These are phyloP conservation scores for Zaprionus camerounensis DNA, from an alignment of 1,140 invertebrate genomes.

Conservation along the genomic window DNA sequence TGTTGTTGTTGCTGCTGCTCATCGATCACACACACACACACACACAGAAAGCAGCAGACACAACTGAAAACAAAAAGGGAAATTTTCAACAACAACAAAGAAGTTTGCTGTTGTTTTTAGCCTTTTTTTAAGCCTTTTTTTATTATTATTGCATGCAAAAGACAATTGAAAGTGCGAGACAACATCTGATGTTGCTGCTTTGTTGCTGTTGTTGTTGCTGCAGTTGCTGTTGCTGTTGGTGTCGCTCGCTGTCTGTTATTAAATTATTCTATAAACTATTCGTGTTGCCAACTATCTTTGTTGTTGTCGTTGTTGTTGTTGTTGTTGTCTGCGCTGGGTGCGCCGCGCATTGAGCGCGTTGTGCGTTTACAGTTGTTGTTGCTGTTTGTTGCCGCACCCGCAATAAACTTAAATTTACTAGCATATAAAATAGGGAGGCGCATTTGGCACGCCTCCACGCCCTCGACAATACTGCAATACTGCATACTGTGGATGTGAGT, in stretches of 20 bases:
- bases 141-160: slow-evolving; percentile 33
- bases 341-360: slow-evolving; percentile 42
- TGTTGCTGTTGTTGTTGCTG: slow-evolving; percentile 29
- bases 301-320: slow-evolving; percentile 19
- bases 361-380: slow-evolving; percentile 37
- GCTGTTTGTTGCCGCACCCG: slow-evolving; percentile 51
- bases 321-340: slow-evolving; percentile 35
- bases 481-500: slow-evolving; percentile 17
- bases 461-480: background rate
- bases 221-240: slow-evolving; percentile 23
- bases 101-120: slow-evolving; percentile 20
- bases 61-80: slow-evolving; percentile 62
- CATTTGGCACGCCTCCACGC: slow-evolving; percentile 10
- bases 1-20: slow-evolving; percentile 61
- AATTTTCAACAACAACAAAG: slow-evolving; percentile 52
- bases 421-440: slow-evolving; percentile 27
- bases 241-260: slow-evolving; percentile 22
- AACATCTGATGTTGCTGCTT: slow-evolving; percentile 26
- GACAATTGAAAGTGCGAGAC: slow-evolving; percentile 71
- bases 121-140: background rate
- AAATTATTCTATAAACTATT: slow-evolving; percentile 67
- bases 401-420: slow-evolving; percentile 29
- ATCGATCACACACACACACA: slow-evolving; percentile 68
- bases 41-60: slow-evolving; percentile 1
- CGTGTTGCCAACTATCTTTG: slow-evolving; percentile 29